Conservation (phyloP, 2,797 vertebrate species). For the Falco peregrinus region DNA sequence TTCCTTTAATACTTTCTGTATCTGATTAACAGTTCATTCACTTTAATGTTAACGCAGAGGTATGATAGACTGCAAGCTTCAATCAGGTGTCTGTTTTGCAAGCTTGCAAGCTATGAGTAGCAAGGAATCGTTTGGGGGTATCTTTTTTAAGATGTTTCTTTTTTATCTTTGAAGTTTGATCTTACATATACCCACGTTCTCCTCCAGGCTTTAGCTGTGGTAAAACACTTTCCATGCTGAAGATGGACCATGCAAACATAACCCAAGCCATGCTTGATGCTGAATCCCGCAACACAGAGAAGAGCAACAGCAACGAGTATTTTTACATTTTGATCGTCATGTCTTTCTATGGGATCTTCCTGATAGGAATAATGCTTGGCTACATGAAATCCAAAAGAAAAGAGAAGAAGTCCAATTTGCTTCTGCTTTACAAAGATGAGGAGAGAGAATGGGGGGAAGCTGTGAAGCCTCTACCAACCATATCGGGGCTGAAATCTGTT, state of each 20-base stretch:
- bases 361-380: constrained; percentile 90
- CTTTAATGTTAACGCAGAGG: background rate
- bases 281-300: background rate
- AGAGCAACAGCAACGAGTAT: constrained; percentile 80
- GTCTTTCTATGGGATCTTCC: constrained; percentile 93
- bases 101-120: background rate
- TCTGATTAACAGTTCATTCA: background rate
- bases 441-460: constrained; percentile 89
- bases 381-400: constrained; percentile 92
- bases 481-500: constrained; percentile 73
- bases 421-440: constrained; percentile 91
- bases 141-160: background rate
- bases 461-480: constrained; percentile 77
- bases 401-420: constrained; percentile 86
- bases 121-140: background rate
- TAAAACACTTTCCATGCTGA: constrained; percentile 51
- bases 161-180: background rate
- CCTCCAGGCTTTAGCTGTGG: constrained; percentile 37
- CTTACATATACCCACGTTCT: background rate
- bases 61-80: background rate
- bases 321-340: constrained; percentile 91
- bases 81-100: background rate
- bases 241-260: constrained; percentile 84
- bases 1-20: background rate
- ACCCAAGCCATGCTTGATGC: constrained; percentile 72